These are phyloP conservation scores for Aphidoletes aphidimyza DNA, from an alignment of 2,888 invertebrate genomes.

Conservation along the genomic window DNA sequence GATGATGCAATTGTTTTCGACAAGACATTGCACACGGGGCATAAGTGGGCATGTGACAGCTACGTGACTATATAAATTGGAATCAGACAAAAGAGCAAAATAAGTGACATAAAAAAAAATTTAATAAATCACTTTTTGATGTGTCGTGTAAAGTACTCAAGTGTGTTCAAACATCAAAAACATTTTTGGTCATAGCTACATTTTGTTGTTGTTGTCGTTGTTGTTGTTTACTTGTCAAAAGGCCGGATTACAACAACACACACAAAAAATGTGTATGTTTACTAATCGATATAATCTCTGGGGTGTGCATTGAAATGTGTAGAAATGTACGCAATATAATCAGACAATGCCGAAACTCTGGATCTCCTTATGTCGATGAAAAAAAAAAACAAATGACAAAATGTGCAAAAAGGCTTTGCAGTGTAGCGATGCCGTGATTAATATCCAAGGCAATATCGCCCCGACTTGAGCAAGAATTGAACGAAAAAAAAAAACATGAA, in stretches of 20 bases:
- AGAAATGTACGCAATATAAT: neutral
- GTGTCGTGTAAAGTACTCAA: neutral
- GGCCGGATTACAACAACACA: neutral
- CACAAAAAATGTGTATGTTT: neutral
- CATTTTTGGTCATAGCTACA: slow-evolving; percentile 10
- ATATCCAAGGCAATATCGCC: slow-evolving; percentile 2
- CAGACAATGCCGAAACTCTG: too few relatives aligned
- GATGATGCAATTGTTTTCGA: neutral
- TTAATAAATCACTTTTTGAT: slow-evolving; percentile 5
- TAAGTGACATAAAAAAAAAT: neutral
- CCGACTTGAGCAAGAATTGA: neutral
- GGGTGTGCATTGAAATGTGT: neutral
- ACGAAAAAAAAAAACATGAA: neutral
- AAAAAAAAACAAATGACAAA: slow-evolving; percentile 40
- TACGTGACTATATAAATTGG: neutral
- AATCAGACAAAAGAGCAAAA: neutral
- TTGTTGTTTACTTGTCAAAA: neutral
- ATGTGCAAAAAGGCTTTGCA: slow-evolving; percentile 22
- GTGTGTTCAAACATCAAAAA: slow-evolving; percentile 19
- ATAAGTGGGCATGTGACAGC: slow-evolving; percentile 15
- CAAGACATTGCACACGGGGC: neutral
- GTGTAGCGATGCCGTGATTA: neutral
- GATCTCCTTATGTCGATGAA: too few relatives aligned
- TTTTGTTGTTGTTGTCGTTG: neutral
- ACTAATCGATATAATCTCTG: slow-evolving; percentile 1